Evolutionary conservation across 1,140 invertebrate species (phyloP), one percentile per base, ranked within the genome.

Genomic region (Holotrichia oblita): DNA sequence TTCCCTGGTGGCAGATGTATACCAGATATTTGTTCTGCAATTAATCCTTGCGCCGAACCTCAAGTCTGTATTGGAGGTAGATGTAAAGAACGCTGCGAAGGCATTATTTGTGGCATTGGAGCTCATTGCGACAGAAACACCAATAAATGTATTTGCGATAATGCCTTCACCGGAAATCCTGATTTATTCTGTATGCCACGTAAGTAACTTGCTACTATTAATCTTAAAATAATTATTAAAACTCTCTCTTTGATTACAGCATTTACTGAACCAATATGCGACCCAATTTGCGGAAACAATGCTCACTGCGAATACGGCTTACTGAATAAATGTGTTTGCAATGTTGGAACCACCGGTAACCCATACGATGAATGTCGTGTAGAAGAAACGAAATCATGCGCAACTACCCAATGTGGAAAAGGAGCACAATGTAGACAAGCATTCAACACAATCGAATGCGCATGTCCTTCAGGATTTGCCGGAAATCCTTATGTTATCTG

Each of bases 131-230:
- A 97, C 84, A 90, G 91, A 79, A 88, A 89, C 69, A 93, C 91
- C 12, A 95, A 95, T 79, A 93, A 93, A 87, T 98, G 96, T 87
- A 90, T 95, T 27, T 98, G 96, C 85, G 91, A 96, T 85, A 91
- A 93, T 0, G 95, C 93, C 83, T 97, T 97, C 85, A 90, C 96
- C 79, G 96, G 96, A 81, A 96, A 97, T 87, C 95, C 96, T 0
- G 93, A 96, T 83, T 87, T 96, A 8, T 89, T 97, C 24, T 97
- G 96, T 85, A 96, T 97, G 91, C 96, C 96, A 85, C 95, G 94
- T 95, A 91, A 94, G 94, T 94, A 22, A 55, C 27, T 76, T 81
- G 24, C 59, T 34, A 14, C 34, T n/a, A 74, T 3, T 14, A 74
- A 76, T 24, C 73, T 34, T 27, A 76, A 40, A 76, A 55, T 40